Conservation (phyloP, 92 coral and sea anemone species). For the Palythoa grandis region DNA sequence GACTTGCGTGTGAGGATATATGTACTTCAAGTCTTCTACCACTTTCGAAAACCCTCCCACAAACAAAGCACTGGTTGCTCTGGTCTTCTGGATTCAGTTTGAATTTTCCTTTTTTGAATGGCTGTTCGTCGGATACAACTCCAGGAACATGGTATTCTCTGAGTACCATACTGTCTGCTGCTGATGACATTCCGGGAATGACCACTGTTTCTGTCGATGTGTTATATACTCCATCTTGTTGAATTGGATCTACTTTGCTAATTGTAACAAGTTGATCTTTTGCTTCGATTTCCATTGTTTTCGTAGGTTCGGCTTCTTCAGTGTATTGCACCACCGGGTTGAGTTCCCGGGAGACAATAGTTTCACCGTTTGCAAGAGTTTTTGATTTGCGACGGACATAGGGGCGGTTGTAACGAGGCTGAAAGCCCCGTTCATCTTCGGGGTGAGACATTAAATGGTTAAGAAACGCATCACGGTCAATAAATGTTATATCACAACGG, state of each 20-base stretch:
- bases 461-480: slow-evolving; percentile 73
- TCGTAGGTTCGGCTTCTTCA: slow-evolving; percentile 14
- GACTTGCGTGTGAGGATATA: slow-evolving; percentile 83
- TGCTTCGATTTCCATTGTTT: neutral
- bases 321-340: slow-evolving; percentile 30
- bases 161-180: slow-evolving; percentile 24
- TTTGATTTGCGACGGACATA: slow-evolving; percentile 45
- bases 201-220: slow-evolving; percentile 24
- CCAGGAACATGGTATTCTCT: slow-evolving; percentile 36
- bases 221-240: neutral
- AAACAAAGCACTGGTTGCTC: slow-evolving; percentile 73
- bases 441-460: slow-evolving; percentile 88
- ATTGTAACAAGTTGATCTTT: neutral
- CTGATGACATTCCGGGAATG: neutral
- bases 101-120: slow-evolving; percentile 42
- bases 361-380: slow-evolving; percentile 51
- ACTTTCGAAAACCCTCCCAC: slow-evolving; percentile 78
- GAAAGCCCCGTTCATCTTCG: slow-evolving; percentile 47
- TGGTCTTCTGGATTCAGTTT: slow-evolving; percentile 51
- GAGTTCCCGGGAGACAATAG: slow-evolving; percentile 64
- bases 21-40: slow-evolving; percentile 87
- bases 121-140: slow-evolving; percentile 34
- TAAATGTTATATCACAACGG: slow-evolving; percentile 71
- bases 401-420: slow-evolving; percentile 47
- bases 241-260: neutral